Conservation (phyloP, 2,888 invertebrate genomes). For the Gortyna flavago region DNA sequence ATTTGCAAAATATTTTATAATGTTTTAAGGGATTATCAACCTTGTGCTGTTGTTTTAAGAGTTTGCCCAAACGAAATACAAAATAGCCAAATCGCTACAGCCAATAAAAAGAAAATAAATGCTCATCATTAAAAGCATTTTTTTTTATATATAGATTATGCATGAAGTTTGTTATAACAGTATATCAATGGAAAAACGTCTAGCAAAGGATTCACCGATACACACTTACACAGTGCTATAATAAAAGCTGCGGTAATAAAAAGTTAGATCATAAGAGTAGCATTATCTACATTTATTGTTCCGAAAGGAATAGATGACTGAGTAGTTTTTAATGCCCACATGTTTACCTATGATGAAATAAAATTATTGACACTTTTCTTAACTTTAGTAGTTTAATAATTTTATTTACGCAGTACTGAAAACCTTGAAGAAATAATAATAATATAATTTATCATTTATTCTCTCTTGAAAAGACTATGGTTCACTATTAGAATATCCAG, state of each 20-base stretch:
- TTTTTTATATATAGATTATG: no score
- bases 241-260: conserved; percentile 38
- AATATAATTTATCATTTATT: no score
- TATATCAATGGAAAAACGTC: not conserved
- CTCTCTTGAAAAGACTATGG: no score
- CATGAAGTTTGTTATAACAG: not conserved
- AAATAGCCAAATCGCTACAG: not conserved
- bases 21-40: conserved; percentile 21
- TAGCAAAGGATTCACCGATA: conserved; percentile 19
- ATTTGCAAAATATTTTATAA: conserved; percentile 8
- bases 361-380: no score
- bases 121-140: no score
- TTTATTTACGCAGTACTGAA: no score
- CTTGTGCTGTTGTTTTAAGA: conserved; percentile 9
- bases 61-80: not conserved
- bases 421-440: no score
- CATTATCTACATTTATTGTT: no score
- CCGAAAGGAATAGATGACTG: conserved; percentile 6
- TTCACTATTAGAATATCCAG: no score
- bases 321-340: not conserved
- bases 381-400: no score
- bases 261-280: conserved; percentile 25
- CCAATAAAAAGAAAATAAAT: no score
- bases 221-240: not conserved
- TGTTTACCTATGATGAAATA: no score